Conservation (phyloP, 1,140 invertebrate species). For the Drosophila simulans region DNA sequence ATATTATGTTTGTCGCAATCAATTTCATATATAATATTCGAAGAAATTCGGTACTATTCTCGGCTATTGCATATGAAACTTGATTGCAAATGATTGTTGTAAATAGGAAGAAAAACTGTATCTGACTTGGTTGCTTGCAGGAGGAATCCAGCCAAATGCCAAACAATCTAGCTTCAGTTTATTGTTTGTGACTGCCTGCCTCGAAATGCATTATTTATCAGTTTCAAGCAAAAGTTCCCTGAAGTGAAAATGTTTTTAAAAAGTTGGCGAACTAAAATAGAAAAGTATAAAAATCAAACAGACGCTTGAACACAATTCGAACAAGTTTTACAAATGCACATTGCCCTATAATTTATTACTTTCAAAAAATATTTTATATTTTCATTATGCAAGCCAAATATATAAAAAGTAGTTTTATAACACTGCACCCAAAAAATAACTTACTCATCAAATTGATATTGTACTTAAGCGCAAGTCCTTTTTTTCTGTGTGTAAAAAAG, state of each 20-base stretch:
- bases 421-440: too few species aligned
- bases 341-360: not conserved
- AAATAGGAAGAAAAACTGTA: slow-evolving; percentile 53
- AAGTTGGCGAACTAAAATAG: slow-evolving; percentile 16
- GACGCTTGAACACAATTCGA: slow-evolving; percentile 2
- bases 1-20: too few species aligned
- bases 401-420: too few species aligned
- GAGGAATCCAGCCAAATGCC: slow-evolving; percentile 33
- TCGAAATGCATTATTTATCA: slow-evolving; percentile 46
- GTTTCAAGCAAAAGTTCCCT: slow-evolving; percentile 10
- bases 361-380: not conserved
- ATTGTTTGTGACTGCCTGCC: slow-evolving; percentile 22
- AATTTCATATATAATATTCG: too few species aligned
- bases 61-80: not conserved
- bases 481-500: slow-evolving; percentile 6
- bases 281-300: slow-evolving; percentile 29
- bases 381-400: too few species aligned
- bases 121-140: slow-evolving; percentile 46
- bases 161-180: slow-evolving; percentile 22
- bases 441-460: not conserved
- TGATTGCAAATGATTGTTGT: slow-evolving; percentile 34
- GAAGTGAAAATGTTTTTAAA: slow-evolving; percentile 18
- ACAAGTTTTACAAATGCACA: not conserved
- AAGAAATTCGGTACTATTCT: not conserved
- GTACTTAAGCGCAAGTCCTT: not conserved